These are phyloP conservation scores for Todiramphus chloris DNA, from an alignment of 2,113 vertebrate species.

Conservation along the genomic window DNA sequence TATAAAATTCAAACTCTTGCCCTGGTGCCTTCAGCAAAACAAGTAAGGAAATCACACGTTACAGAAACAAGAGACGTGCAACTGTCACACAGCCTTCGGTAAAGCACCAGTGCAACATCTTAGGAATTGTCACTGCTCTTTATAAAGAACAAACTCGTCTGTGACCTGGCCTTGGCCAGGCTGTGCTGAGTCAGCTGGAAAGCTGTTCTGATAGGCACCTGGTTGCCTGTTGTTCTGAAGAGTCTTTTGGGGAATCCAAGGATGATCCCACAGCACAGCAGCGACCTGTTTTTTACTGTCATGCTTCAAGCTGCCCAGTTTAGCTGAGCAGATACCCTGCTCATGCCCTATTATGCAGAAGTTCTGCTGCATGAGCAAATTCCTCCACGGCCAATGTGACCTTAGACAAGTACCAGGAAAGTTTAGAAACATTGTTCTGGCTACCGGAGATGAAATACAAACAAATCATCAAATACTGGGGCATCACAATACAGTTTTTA, in stretches of 20 bases:
- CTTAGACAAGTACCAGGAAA: background rate
- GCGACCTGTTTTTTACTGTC: background rate
- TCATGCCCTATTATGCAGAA: accelerated
- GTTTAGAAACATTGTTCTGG: background rate
- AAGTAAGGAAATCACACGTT: background rate
- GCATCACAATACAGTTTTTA: accelerated
- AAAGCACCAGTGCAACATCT: background rate
- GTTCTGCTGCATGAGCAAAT: background rate
- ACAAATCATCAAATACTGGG: background rate
- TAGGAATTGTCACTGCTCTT: background rate
- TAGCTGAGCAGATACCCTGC: background rate
- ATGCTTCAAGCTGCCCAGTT: background rate
- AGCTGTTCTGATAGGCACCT: background rate
- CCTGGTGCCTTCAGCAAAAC: background rate
- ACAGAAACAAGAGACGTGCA: background rate
- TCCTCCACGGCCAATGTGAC: background rate
- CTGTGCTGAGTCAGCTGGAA: background rate
- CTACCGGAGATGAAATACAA: background rate
- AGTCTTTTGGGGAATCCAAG: background rate
- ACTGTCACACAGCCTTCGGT: background rate
- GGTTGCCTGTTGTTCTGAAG: background rate
- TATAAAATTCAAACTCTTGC: background rate
- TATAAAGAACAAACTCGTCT: accelerated
- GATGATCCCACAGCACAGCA: background rate
- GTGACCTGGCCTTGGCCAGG: background rate